Conservation (phyloP, 35 echinoderm and acorn worm genomes). For the Chiridota heheva region DNA sequence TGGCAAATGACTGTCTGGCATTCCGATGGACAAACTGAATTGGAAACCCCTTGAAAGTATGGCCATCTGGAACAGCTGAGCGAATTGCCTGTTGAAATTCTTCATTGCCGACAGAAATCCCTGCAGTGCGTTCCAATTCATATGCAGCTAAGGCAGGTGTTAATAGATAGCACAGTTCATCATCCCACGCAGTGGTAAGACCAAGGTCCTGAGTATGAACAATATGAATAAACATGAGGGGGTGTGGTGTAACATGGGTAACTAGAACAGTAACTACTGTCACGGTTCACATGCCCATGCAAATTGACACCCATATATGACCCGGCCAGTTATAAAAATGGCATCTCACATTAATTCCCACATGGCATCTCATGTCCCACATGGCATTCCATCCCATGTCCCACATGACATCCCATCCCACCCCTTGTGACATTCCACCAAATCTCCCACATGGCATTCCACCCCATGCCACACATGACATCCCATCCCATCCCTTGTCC, state of each 20-base stretch:
- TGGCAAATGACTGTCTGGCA: slow-evolving; percentile 82
- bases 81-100: slow-evolving; percentile 97
- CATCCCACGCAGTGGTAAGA: slow-evolving; percentile 85
- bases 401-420: no score
- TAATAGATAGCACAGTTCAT: slow-evolving; percentile 83
- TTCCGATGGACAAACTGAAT: slow-evolving; percentile 97
- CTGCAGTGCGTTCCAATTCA: slow-evolving; percentile 81
- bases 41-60: slow-evolving; percentile 98
- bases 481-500: no score
- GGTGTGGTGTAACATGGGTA: not conserved
- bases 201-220: slow-evolving; percentile 72
- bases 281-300: no score
- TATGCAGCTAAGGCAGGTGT: slow-evolving; percentile 88
- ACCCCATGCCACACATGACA: no score
- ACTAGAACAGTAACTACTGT: no score
- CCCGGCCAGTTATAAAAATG: no score
- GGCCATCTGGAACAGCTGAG: slow-evolving; percentile 86
- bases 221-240: not conserved
- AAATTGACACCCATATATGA: no score
- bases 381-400: no score
- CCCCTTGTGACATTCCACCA: no score
- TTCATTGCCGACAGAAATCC: slow-evolving; percentile 78
- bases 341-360: no score
- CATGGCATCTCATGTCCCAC: no score
- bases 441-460: no score